These are phyloP conservation scores for Sebastes schlegelii DNA, from an alignment of 2,113 vertebrate species.

Conservation along the genomic window DNA sequence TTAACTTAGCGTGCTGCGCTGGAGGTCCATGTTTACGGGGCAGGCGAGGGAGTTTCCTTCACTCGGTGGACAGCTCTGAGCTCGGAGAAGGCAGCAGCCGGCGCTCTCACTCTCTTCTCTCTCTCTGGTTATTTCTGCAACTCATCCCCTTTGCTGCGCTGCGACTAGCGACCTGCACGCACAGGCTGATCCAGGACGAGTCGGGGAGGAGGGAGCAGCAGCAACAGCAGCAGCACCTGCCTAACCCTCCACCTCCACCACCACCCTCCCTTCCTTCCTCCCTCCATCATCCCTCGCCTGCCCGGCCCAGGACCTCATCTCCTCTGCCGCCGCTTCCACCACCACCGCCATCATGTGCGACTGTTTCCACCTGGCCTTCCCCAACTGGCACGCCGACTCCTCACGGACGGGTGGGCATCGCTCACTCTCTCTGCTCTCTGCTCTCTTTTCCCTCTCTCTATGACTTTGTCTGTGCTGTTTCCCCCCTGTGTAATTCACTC, in stretches of 20 bases:
- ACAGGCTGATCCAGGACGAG: slow-evolving; percentile 61
- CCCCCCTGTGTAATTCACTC: slow-evolving; percentile 43
- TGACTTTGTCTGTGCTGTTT: slow-evolving; percentile 17
- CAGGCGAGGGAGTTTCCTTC: slow-evolving; percentile 79
- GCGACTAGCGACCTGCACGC: slow-evolving; percentile 62
- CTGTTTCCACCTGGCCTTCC: slow-evolving; percentile 98
- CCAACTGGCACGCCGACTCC: slow-evolving; percentile 95
- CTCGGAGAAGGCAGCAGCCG: slow-evolving; percentile 39
- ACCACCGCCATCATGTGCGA: slow-evolving; percentile 92
- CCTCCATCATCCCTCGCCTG: not conserved
- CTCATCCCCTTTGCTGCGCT: slow-evolving; percentile 58
- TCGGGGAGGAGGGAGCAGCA: not conserved
- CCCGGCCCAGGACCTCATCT: slow-evolving; percentile 31
- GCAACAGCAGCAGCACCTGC: slow-evolving; percentile 40
- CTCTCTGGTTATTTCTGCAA: slow-evolving; percentile 58
- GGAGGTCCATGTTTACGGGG: slow-evolving; percentile 85
- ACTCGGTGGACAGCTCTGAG: slow-evolving; percentile 79
- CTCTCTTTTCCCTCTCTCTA: not conserved
- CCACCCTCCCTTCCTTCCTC: not conserved
- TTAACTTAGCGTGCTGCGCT: slow-evolving; percentile 82
- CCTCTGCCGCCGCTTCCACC: slow-evolving; percentile 4
- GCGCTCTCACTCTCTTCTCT: slow-evolving; percentile 69
- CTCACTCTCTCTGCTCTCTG: slow-evolving; percentile 60
- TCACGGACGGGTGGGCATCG: slow-evolving; percentile 94
- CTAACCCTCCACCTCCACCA: slow-evolving; percentile 14